phyloP scores from a whole-genome alignment of 2,888 invertebrate genomes.

The Chironomus riparius region DNA sequence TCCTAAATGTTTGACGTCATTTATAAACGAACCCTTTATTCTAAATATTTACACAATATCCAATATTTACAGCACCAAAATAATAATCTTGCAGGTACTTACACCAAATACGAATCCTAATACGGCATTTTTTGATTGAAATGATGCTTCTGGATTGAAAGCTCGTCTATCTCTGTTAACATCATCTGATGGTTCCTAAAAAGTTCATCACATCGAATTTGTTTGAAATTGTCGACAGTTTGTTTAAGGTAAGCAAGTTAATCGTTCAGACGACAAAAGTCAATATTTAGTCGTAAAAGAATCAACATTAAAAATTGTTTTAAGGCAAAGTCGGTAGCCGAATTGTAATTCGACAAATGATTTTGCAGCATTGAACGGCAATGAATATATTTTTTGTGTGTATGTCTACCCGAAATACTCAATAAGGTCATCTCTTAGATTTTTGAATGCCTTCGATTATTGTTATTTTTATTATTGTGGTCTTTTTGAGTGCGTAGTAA shows the following conservation, averaged over 20 bases:
- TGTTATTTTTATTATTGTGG: too few species aligned
- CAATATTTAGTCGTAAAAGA: neutral
- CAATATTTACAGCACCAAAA: too few species aligned
- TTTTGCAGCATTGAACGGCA: neutral
- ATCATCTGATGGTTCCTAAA: slow-evolving; percentile 27
- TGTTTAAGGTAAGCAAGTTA: neutral
- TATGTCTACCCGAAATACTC: neutral
- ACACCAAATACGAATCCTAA: slow-evolving; percentile 77
- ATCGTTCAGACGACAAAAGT: neutral
- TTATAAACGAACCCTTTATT: too few species aligned
- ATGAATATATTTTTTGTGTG: neutral
- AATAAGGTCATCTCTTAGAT: slow-evolving; percentile 1
- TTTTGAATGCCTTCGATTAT: neutral
- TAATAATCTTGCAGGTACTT: slow-evolving; percentile 42
- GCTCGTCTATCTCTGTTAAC: slow-evolving; percentile 58
- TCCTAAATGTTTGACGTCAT: too few species aligned
- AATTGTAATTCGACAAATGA: neutral
- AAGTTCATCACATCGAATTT: neutral
- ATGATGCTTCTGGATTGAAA: slow-evolving; percentile 48
- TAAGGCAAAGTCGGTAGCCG: too few species aligned
- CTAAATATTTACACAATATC: too few species aligned
- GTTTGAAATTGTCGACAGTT: neutral
- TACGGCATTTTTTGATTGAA: slow-evolving; percentile 69
- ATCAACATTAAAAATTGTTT: neutral
- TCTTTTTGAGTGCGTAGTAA: neutral